A percentile compares a stretch with the other conserved stretches of the same genome.
These are phyloP conservation scores for Crotophaga sulcirostris DNA, from an alignment of 2,113 vertebrate species.

Conservation along the genomic window DNA sequence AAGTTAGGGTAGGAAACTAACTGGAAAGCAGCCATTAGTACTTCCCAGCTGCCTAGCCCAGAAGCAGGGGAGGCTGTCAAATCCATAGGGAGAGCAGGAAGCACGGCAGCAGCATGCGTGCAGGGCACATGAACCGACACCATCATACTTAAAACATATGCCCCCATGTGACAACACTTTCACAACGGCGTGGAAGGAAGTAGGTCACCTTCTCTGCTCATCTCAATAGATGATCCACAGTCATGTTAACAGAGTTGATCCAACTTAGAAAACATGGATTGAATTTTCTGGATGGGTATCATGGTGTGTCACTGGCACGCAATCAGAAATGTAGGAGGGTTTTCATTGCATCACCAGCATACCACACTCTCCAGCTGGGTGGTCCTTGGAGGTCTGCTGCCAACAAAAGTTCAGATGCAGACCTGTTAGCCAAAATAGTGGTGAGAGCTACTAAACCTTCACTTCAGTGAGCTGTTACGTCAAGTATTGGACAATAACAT, in stretches of 20 bases:
- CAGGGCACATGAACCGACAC: neutral
- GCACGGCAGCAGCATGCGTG: neutral
- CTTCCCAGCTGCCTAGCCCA: neutral
- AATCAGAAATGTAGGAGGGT: neutral
- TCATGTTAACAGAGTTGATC: neutral
- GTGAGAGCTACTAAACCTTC: neutral
- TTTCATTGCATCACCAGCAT: neutral
- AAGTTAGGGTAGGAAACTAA: neutral
- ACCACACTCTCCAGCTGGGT: neutral
- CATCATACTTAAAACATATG: rapidly evolving
- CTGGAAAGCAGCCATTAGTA: neutral
- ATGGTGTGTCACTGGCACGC: neutral
- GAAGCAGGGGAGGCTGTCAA: neutral
- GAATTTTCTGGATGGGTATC: neutral
- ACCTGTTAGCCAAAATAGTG: neutral
- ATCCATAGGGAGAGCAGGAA: neutral
- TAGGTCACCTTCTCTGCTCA: neutral
- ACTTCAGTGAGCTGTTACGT: neutral
- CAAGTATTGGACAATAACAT: neutral
- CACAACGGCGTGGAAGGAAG: neutral
- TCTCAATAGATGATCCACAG: neutral
- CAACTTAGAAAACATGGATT: neutral
- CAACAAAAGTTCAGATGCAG: neutral
- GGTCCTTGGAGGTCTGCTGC: neutral
- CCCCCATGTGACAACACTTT: rapidly evolving